Conservation (phyloP, 2,797 vertebrate genomes). For the Spatula clypeata region DNA sequence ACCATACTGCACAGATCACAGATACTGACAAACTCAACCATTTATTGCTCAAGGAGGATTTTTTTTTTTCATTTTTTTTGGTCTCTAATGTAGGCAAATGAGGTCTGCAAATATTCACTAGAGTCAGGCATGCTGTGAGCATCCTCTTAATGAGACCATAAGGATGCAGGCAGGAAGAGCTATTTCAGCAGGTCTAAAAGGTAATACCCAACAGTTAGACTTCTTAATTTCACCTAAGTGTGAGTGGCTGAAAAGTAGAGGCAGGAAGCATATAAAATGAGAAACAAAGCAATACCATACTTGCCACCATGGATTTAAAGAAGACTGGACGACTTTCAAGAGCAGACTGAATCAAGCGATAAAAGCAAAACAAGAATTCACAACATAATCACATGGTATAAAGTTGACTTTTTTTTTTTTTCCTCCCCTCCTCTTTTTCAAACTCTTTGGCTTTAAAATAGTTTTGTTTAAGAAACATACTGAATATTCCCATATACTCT, state of each 20-base stretch:
- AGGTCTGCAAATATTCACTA: conserved; percentile 84
- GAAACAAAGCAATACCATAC: conserved; percentile 41
- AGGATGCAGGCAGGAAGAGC: conserved; percentile 82
- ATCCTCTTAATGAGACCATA: conserved; percentile 83
- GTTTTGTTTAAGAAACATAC: background rate
- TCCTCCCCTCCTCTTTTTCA: background rate
- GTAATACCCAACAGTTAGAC: conserved; percentile 78
- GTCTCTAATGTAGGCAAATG: conserved; percentile 88
- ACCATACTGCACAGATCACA: conserved; percentile 69
- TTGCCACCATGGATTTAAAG: conserved; percentile 58
- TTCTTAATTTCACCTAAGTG: conserved; percentile 85
- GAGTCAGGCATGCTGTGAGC: conserved; percentile 84
- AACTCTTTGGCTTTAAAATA: background rate
- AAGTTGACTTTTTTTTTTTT: background rate
- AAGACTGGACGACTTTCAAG: conserved; percentile 53
- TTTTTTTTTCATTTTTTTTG: conserved; percentile 65
- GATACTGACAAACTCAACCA: conserved; percentile 68
- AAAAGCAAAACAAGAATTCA: background rate
- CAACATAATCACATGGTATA: background rate
- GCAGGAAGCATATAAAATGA: conserved; percentile 75
- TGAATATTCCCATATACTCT: background rate
- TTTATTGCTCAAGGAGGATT: conserved; percentile 73
- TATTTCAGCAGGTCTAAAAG: conserved; percentile 80
- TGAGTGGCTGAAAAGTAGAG: conserved; percentile 66
- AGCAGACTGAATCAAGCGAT: conserved; percentile 51